A percentile compares a stretch with the other conserved stretches of the same genome.
phyloP scores from a whole-genome alignment of 2,113 vertebrate species.

The Actenoides lindsayi region DNA sequence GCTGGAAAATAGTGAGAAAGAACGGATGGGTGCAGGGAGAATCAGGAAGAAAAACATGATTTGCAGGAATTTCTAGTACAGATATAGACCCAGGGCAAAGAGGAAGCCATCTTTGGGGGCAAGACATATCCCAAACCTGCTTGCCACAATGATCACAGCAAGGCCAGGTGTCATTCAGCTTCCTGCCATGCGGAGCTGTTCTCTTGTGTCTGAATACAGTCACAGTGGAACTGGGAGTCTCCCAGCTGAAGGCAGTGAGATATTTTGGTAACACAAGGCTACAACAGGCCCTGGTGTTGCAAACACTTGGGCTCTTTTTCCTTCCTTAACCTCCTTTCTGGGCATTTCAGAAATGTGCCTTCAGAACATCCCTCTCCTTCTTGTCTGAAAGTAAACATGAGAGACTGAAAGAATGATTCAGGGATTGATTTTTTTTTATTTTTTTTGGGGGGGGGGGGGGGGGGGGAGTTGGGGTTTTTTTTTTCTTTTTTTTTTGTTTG shows the following conservation, averaged over 20 bases:
- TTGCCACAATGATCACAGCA: not conserved
- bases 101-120: not conserved
- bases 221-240: not conserved
- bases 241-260: not conserved
- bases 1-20: not conserved
- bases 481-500: conserved; percentile 8
- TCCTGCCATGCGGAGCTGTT: not conserved
- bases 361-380: not conserved
- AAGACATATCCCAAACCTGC: not conserved
- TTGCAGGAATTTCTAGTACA: not conserved
- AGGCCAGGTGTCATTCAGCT: not conserved
- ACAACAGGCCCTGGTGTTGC: not conserved
- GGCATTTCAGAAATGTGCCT: conserved; percentile 22
- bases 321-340: conserved; percentile 17
- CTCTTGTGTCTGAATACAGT: not conserved
- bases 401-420: conserved; percentile 27
- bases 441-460: not conserved
- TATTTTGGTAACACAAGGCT: not conserved
- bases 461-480: no score
- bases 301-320: not conserved
- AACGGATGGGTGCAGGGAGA: not conserved
- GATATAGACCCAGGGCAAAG: not conserved
- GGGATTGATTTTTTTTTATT: not conserved
- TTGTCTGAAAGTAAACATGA: not conserved
- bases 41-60: not conserved